Evolutionary conservation across 2,797 vertebrate genomes (phyloP).

Genomic region (Natrix natrix): DNA sequence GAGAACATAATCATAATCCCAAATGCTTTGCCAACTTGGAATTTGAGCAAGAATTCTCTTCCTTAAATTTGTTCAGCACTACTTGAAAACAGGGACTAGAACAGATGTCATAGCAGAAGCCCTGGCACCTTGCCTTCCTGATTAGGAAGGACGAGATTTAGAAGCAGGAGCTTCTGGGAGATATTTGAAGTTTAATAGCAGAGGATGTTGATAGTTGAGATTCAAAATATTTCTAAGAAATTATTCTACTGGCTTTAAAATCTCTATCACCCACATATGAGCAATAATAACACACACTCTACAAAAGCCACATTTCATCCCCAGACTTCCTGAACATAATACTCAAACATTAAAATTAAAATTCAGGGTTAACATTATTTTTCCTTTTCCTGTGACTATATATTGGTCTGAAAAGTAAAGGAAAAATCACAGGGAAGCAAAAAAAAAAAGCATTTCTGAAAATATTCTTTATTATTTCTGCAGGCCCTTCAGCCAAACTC

Average conservation of each 20-base stretch:
- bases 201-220: slow-evolving; percentile 1
- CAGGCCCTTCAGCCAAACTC: not conserved
- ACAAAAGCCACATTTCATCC: not conserved
- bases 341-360: slow-evolving; percentile 1
- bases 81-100: not conserved
- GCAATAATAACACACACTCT: not conserved
- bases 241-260: not conserved
- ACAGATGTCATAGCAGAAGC: slow-evolving; percentile 11
- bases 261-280: not conserved
- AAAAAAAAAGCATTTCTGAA: not conserved
- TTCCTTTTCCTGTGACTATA: not conserved
- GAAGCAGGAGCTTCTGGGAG: slow-evolving; percentile 1
- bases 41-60: slow-evolving; percentile 2
- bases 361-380: not conserved
- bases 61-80: slow-evolving; percentile 9
- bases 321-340: not conserved
- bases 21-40: slow-evolving; percentile 17
- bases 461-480: not conserved
- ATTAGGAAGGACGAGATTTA: slow-evolving; percentile 7
- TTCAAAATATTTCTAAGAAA: not conserved
- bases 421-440: not conserved
- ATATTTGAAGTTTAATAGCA: slow-evolving; percentile 1
- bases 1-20: slow-evolving; percentile 1
- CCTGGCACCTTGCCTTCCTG: slow-evolving; percentile 18
- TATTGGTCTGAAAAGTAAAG: not conserved